Evolutionary conservation across 2,888 invertebrate genomes (phyloP).

Genomic region (Desoria tigrina): DNA sequence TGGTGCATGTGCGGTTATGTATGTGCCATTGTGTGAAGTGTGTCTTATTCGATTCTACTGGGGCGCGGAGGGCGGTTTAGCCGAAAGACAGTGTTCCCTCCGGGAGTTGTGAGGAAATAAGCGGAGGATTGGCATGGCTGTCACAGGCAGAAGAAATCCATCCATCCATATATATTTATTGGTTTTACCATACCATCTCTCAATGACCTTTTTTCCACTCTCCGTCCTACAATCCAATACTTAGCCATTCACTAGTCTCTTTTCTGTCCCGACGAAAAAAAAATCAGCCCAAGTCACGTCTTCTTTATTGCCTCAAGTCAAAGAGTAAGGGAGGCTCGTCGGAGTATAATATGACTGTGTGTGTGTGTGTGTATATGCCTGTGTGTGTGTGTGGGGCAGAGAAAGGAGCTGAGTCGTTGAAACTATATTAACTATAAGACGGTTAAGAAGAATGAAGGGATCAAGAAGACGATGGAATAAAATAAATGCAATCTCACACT

Average conservation of each 20-base stretch:
- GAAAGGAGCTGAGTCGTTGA: too few species aligned
- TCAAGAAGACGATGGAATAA: background rate
- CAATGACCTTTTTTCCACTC: slow-evolving; percentile 14
- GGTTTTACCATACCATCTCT: slow-evolving; percentile 8
- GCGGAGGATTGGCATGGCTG: background rate
- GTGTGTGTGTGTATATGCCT: too few species aligned
- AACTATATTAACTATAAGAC: too few species aligned
- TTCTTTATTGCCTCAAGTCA: slow-evolving; percentile 14
- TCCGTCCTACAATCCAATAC: background rate
- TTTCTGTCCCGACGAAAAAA: slow-evolving; percentile 5
- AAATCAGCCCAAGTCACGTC: slow-evolving; percentile 20
- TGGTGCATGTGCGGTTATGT: background rate
- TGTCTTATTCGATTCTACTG: background rate
- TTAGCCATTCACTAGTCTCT: slow-evolving; percentile 7
- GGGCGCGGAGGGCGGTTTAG: background rate
- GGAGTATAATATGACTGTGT: too few species aligned
- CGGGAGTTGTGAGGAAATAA: background rate
- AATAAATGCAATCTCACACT: slow-evolving; percentile 19
- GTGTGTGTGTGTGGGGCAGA: background rate
- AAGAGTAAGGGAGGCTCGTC: too few species aligned
- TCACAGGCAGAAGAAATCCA: slow-evolving; percentile 9
- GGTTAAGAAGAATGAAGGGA: too few species aligned
- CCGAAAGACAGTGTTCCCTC: background rate
- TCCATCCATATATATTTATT: slow-evolving; percentile 18
- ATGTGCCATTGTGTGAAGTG: background rate